These are phyloP conservation scores for Agapostemon virescens DNA, from an alignment of 2,888 invertebrate genomes.

Conservation along the genomic window DNA sequence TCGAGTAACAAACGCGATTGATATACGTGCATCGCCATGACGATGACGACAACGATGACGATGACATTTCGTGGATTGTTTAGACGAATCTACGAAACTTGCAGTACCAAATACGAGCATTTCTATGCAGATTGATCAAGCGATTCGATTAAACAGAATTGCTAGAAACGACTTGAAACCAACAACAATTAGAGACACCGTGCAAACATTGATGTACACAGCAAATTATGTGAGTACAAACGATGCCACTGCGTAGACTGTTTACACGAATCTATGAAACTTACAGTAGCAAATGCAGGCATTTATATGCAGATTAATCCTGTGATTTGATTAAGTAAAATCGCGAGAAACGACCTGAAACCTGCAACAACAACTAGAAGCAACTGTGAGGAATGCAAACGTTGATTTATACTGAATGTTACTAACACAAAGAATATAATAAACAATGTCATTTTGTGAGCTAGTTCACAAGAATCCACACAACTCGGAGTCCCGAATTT, in stretches of 20 bases:
- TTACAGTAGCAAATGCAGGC: not conserved
- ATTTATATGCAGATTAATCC: too few relatives aligned
- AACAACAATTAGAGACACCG: not conserved
- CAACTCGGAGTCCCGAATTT: too few relatives aligned
- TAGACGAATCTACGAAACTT: not conserved
- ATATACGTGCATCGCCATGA: too few relatives aligned
- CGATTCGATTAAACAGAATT: slow-evolving; percentile 5
- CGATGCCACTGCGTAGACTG: not conserved
- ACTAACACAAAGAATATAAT: too few relatives aligned
- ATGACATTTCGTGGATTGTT: not conserved
- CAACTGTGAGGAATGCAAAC: too few relatives aligned
- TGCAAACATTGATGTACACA: not conserved
- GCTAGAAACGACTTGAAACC: not conserved
- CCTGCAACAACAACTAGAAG: too few relatives aligned
- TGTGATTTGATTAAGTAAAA: too few relatives aligned
- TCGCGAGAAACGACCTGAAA: too few relatives aligned
- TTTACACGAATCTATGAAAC: not conserved
- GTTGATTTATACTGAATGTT: too few relatives aligned
- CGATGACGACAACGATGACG: not conserved
- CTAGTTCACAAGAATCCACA: too few relatives aligned
- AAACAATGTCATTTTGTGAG: too few relatives aligned
- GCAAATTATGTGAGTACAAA: not conserved
- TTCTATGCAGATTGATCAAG: not conserved
- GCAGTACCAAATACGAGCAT: not conserved
- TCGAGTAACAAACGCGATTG: not conserved